phyloP scores from a whole-genome alignment of 2,888 invertebrate genomes.

The Rosalia funebris region DNA sequence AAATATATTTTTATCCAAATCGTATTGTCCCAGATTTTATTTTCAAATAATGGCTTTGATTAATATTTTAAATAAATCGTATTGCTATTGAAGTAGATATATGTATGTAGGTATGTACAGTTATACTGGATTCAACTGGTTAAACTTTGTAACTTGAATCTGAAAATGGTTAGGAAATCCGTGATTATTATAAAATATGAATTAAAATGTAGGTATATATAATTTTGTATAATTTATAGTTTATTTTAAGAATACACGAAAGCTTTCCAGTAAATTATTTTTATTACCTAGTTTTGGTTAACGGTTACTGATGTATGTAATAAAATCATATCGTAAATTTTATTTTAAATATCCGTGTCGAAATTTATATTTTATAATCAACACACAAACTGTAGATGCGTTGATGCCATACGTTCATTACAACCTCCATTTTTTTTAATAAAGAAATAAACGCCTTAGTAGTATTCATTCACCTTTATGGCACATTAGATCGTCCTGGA shows the following conservation, averaged over 20 bases:
- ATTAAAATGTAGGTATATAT: constrained; percentile 4
- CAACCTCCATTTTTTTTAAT: background rate
- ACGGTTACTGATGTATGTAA: constrained; percentile 8
- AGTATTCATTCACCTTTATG: background rate
- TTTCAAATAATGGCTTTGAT: no score
- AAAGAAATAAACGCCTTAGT: background rate
- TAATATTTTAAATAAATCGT: no score
- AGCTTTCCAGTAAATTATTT: constrained; percentile 16
- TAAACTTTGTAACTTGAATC: no score
- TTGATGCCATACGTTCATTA: background rate
- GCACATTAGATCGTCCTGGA: no score
- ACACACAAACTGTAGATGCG: background rate
- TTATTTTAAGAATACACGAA: constrained; percentile 4
- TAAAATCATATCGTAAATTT: constrained; percentile 29
- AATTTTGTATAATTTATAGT: background rate
- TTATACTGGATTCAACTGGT: constrained; percentile 3
- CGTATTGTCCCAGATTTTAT: no score
- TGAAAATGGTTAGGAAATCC: no score
- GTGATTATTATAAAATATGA: background rate
- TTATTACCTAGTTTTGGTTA: constrained; percentile 16
- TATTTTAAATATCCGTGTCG: constrained; percentile 20
- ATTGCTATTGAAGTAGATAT: no score
- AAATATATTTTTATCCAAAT: no score
- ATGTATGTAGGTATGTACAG: no score
- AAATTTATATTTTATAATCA: background rate